Conservation (phyloP, 2,797 vertebrate species). For the Onychomys arenicola region DNA sequence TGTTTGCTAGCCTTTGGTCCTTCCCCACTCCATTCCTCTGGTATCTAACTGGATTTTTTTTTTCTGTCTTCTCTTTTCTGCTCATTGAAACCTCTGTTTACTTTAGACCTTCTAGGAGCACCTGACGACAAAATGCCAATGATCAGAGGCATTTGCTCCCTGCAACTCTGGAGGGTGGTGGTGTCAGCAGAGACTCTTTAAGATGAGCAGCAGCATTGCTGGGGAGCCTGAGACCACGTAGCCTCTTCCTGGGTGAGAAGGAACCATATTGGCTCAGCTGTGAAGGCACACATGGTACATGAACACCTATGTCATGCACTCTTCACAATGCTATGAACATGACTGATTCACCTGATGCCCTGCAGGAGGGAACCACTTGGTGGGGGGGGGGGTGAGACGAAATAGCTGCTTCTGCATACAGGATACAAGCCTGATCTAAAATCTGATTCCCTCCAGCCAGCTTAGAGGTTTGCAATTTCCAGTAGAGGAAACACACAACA, state of each 20-base stretch:
- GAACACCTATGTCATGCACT: background rate
- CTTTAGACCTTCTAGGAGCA: background rate
- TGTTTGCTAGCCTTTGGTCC: background rate
- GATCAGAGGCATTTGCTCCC: background rate
- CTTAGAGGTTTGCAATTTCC: background rate
- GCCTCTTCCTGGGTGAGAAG: background rate
- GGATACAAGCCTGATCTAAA: background rate
- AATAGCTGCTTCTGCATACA: background rate
- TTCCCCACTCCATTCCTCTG: background rate
- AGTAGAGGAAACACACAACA: background rate
- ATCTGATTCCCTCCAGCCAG: background rate
- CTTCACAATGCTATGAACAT: background rate
- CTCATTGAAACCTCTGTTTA: background rate
- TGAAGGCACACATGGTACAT: background rate
- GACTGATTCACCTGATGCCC: background rate
- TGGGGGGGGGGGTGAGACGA: background rate
- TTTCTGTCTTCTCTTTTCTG: background rate
- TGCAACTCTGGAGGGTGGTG: background rate
- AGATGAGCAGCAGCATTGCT: background rate
- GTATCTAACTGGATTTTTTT: background rate
- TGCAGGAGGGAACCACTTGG: background rate
- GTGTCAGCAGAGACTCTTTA: background rate
- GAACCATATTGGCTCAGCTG: background rate
- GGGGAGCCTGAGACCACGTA: background rate
- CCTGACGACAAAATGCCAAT: background rate